Conservation (phyloP, 2,888 invertebrate species). For the Volucella zonaria region DNA sequence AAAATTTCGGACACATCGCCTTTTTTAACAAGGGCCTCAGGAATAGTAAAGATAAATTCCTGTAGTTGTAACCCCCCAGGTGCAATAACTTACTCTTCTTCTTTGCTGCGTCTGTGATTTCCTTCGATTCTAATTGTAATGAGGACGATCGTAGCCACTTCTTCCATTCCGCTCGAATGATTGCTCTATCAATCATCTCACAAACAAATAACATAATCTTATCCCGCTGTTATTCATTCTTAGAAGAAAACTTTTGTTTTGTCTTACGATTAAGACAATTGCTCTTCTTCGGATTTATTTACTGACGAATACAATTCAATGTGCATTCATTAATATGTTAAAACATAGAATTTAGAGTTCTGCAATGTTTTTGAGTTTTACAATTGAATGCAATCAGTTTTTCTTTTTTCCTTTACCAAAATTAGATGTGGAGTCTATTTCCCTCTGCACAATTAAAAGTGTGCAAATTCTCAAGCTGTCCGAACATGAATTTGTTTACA, state of each 20-base stretch:
- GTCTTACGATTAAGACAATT: neutral
- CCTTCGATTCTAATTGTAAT: too few species aligned
- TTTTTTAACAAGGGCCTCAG: neutral
- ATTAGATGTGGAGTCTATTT: neutral
- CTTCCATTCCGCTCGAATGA: slow-evolving; percentile 22
- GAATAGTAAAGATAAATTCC: slow-evolving; percentile 14
- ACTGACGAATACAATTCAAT: slow-evolving; percentile 2
- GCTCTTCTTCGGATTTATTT: neutral
- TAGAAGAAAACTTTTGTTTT: neutral
- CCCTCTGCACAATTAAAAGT: slow-evolving; percentile 16
- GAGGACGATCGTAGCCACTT: neutral
- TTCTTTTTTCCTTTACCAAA: slow-evolving; percentile 11
- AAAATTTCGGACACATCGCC: too few species aligned
- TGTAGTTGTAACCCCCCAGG: slow-evolving; percentile 3
- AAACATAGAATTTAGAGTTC: neutral
- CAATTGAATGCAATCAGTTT: slow-evolving; percentile 13
- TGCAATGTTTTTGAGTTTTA: neutral
- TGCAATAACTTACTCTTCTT: too few species aligned
- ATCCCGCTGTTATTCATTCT: slow-evolving; percentile 3
- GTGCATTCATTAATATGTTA: neutral
- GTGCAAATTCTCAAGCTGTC: slow-evolving; percentile 5
- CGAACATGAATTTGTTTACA: slow-evolving; percentile 11
- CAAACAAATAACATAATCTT: neutral
- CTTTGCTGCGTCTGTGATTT: too few species aligned
- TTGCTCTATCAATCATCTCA: slow-evolving; percentile 17